Evolutionary conservation across 2,888 invertebrate species (phyloP).

Genomic region (Cataglyphis rosenhaueri): DNA sequence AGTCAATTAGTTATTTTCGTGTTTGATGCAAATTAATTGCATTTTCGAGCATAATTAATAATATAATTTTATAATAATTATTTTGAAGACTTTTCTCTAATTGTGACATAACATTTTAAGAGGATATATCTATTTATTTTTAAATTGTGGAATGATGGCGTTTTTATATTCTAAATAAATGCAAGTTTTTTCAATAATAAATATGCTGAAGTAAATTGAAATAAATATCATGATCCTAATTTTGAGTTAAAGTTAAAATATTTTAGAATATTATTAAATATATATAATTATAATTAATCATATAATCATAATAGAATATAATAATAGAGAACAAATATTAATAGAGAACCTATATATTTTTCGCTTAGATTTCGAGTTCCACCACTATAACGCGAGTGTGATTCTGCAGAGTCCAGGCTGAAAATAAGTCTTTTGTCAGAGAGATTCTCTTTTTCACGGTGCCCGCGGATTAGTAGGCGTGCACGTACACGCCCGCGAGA

Average conservation of each 20-base stretch:
- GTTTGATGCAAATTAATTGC: background rate
- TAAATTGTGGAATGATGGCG: background rate
- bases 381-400: background rate
- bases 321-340: background rate
- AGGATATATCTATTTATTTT: background rate
- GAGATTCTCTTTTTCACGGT: slow-evolving; percentile 41
- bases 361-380: background rate
- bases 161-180: background rate
- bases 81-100: background rate
- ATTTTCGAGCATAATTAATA: background rate
- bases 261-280: background rate
- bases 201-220: background rate
- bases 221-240: background rate
- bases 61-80: background rate
- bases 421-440: slow-evolving; percentile 44
- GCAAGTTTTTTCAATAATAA: background rate
- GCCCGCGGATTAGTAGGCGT: slow-evolving; percentile 78
- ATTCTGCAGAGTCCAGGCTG: slow-evolving; percentile 43
- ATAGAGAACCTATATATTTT: background rate
- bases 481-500: slow-evolving; percentile 77
- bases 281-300: background rate
- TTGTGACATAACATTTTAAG: slow-evolving; percentile 40
- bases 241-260: background rate
- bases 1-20: background rate
- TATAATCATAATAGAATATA: background rate